A percentile compares a stretch with the other conserved stretches of the same genome.
phyloP scores from a whole-genome alignment of 2,888 invertebrate genomes.

The Athalia circularis region DNA sequence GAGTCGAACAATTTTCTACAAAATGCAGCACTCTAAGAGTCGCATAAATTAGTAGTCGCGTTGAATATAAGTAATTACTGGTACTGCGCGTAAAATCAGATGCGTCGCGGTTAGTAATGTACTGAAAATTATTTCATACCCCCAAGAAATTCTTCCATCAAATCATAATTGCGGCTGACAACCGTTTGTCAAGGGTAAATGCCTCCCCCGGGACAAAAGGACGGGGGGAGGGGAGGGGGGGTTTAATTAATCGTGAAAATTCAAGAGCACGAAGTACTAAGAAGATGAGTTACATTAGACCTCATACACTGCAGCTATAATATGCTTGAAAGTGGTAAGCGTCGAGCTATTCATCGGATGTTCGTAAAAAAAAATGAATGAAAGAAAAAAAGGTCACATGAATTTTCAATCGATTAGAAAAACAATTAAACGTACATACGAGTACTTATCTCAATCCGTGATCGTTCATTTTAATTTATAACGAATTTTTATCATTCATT shows the following conservation, averaged over 20 bases:
- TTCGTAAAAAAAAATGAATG: no score
- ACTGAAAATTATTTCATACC: neutral
- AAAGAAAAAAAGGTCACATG: no score
- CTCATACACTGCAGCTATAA: neutral
- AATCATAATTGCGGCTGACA: constrained; percentile 24
- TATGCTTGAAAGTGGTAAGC: neutral
- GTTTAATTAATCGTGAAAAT: constrained; percentile 16
- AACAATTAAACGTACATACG: neutral
- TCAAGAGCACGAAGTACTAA: constrained; percentile 3
- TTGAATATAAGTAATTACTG: no score
- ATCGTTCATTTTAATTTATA: neutral
- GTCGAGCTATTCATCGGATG: neutral
- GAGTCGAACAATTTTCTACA: no score
- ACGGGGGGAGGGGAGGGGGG: neutral
- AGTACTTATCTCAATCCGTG: neutral
- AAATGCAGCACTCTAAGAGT: no score
- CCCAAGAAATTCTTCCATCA: neutral
- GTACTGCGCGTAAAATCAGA: no score
- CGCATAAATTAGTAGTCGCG: no score
- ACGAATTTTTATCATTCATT: neutral
- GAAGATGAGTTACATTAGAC: no score
- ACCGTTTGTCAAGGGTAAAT: constrained; percentile 6
- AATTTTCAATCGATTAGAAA: neutral
- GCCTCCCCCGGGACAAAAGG: neutral
- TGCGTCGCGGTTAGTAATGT: no score